Evolutionary conservation across 2,113 vertebrate genomes (phyloP), one percentile per base, ranked within the genome.

Genomic region (Nymphicus hollandicus): DNA sequence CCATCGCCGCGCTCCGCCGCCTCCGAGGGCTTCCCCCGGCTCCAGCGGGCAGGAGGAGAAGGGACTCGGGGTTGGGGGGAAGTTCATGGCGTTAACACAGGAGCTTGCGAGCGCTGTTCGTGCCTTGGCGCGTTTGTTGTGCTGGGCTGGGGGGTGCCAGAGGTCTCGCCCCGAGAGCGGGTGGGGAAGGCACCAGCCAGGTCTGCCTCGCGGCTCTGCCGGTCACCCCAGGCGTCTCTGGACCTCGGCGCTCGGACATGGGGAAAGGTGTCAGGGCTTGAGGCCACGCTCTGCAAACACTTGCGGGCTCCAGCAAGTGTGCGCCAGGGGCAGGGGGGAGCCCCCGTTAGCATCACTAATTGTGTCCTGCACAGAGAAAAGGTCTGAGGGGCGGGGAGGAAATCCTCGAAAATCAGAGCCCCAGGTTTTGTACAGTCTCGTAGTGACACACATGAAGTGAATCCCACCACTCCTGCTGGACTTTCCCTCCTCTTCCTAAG

Each of bases 341-440:
- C 56, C 43, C 43, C 35, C 28, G 0, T 17, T 5, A 27, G 43
- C 55, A 0, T 8, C 5, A 7, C 52, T 4, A 19, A 11, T 28
- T 24, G 50, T n/a, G 53, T 58, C 20, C 83, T 29, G 78, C 15
- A 0, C 31, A 4, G 23, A 22, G 56, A 3, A 11, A 4, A 37
- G 74, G 6, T 8, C 13, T 1, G 18, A 3, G 19, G 41, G 13
- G 3, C 16, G 6, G 28, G 55, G 31, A 2, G 10, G 1, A 13
- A 17, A 2, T 2, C 24, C 16, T 41, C 3, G 3, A 1, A 55
- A 17, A 7, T 0, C 71, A 11, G 24, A 63, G 29, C 43, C 28
- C 20, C 11, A 0, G 1, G n/a, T 46, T 2, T 19, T 29, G 11
- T 9, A 0, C 3, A 10, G 29, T 4, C 2, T 9, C 3, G 46